These are phyloP conservation scores for Sinonovacula constricta DNA, from an alignment of 1,140 invertebrate species.

Conservation along the genomic window DNA sequence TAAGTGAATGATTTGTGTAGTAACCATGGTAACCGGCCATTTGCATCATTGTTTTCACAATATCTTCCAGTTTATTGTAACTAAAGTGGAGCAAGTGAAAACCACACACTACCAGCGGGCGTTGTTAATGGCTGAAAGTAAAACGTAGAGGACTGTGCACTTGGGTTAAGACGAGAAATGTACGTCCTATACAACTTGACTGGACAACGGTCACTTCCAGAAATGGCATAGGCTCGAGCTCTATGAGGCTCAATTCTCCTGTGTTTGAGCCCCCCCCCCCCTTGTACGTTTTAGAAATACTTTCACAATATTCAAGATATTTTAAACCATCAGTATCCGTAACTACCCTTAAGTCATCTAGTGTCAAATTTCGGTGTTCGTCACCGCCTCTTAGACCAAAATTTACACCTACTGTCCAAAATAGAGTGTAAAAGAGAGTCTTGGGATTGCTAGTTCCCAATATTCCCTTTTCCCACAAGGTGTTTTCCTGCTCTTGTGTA, in stretches of 20 bases:
- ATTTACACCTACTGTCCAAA: slow-evolving; percentile 13
- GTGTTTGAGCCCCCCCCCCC: slow-evolving; percentile 2
- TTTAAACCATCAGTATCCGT: no score
- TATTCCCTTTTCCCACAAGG: slow-evolving; percentile 13
- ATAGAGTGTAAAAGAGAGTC: neutral
- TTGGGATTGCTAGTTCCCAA: neutral
- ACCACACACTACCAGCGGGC: neutral
- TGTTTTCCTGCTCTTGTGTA: no score
- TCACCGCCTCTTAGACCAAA: slow-evolving; percentile 3
- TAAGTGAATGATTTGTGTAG: no score
- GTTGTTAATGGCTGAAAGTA: neutral
- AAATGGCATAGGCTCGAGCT: neutral
- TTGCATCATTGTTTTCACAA: no score
- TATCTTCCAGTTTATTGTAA: no score
- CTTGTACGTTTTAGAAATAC: slow-evolving; percentile 2
- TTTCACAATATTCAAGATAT: no score
- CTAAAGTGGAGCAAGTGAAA: neutral
- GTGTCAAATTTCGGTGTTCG: no score
- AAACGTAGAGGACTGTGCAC: neutral
- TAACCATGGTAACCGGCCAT: no score
- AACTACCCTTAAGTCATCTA: no score
- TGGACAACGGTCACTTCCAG: neutral
- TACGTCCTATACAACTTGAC: neutral
- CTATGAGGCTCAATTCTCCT: neutral
- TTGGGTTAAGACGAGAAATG: neutral